Evolutionary conservation across 2,888 invertebrate genomes (phyloP), one percentile per base, ranked within the genome.

Genomic region (Cataglyphis rosenhaueri): DNA sequence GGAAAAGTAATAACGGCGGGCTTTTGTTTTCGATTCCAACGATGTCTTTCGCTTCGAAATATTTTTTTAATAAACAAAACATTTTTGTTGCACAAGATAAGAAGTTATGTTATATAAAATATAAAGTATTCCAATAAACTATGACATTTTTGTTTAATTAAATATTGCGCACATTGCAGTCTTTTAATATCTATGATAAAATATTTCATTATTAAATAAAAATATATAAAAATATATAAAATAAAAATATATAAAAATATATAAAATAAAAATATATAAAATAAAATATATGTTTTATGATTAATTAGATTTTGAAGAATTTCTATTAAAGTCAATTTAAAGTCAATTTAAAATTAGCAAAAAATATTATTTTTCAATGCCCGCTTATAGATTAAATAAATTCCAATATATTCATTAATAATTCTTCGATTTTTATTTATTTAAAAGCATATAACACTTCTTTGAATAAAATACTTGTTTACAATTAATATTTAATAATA

Each of bases 1-100:
- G 44, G 35, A 64, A 79, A 70, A 44, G 32, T 71, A 66, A 76
- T 66, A 71, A 59, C 44, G 44, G 9, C 18, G 6, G 25, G 55
- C 18, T 52, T 25, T 75, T 75, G 25, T 52, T 75, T 75, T n/a
- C 21, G 1, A 8, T 52, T 18, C 38, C 25, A 75, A 15, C 48
- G 48, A 38, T 35, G 1, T 8, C 1, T 25, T 18, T 64, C 4
- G 15, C 29, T 38, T 25, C 3, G 10, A 12, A n/a, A 35, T 35
- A 48, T n/a, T 52, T 66, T 66, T 66, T n/a, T 29, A 66, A 55
- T 25, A 76, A 55, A n/a, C 10, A 18, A 18, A 25, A 48, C 3
- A 15, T 73, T 35, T 64, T 21, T 21, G 12, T 9, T 21, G 3
- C 0, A 32, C 10, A 21, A 62, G 4, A 12, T 52, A 52, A 5